Percentiles rank a stretch among this genome's conserved stretches.
These are phyloP conservation scores for Coronaproctus castanopsis DNA, from an alignment of 2,888 invertebrate species.

Conservation along the genomic window DNA sequence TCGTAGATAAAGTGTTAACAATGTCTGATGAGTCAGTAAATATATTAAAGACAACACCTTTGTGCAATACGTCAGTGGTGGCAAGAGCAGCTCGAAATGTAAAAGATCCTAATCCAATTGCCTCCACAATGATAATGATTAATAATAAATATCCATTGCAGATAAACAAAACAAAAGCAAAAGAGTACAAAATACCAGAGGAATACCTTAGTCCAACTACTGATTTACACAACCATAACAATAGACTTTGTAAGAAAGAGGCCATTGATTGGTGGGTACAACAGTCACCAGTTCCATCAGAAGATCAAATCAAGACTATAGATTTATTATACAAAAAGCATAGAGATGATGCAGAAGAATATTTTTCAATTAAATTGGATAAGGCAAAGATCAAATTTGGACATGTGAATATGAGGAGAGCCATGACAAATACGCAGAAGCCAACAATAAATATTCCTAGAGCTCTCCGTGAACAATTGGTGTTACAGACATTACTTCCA, in stretches of 20 bases:
- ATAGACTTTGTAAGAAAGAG: neutral
- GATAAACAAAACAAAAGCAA: neutral
- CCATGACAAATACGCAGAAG: neutral
- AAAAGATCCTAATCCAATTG: neutral
- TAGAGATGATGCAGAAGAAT: neutral
- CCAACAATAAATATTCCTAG: neutral
- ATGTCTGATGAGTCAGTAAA: neutral
- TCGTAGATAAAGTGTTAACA: too few species aligned
- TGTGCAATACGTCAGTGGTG: neutral
- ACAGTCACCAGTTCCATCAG: neutral
- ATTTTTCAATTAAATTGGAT: neutral
- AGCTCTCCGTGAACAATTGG: neutral
- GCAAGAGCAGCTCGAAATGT: neutral
- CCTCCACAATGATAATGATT: neutral
- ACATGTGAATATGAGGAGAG: neutral
- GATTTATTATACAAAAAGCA: neutral
- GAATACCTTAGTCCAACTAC: neutral
- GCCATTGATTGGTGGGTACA: conserved; percentile 2
- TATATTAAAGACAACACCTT: neutral
- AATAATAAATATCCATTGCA: neutral
- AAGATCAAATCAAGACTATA: neutral
- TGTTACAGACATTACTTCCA: neutral
- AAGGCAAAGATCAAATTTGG: neutral
- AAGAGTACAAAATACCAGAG: neutral
- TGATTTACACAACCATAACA: neutral